Evolutionary conservation across 2,113 vertebrate species (phyloP), one percentile per base, ranked within the genome.

Genomic region (Anarhynchus alexandrinus): DNA sequence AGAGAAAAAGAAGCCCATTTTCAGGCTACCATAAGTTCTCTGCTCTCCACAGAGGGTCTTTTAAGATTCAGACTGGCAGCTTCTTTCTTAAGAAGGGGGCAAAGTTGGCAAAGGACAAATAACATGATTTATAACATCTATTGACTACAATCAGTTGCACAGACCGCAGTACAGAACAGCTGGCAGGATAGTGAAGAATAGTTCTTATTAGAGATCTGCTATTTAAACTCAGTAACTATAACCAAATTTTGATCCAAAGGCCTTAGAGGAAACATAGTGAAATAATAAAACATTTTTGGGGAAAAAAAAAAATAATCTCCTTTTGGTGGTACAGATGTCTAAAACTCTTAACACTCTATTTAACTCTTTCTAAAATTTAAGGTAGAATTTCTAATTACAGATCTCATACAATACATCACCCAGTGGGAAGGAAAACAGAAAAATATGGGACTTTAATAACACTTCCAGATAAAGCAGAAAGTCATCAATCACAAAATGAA

Each of bases 41-140:
- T 78, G 38, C 73, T 87, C 40, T 87, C 66, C 69, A 91, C 57
- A 94, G 80, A 82, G 30, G 65, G 65, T 43, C 88, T 92, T 93
- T 89, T 70, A 84, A 94, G 88, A 94, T 79, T 62, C 69, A 91
- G 77, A 64, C 69, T 94, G 80, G 55, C 61, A 94, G 40, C 38
- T 92, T 74, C 86, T 91, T 81, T 86, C 77, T 89, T 86, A 52
- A 84, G 43, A 84, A 73, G 25, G 65, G 62, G 57, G 40, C n/a
- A 67, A 94, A 96, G 65, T 10, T 88, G 90, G 92, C 92, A 83
- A 90, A 43, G 40, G 72, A 93, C 76, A 90, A 94, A 86, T 51
- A 90, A 76, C 23, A 36, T 78, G 94, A 96, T 88, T 96, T 96
- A 88, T 83, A 92, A 38, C 76, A 64, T 82, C 43, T 51, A 55